Evolutionary conservation across 2,113 vertebrate genomes (phyloP).

Genomic region (Psilopogon haemacephalus): DNA sequence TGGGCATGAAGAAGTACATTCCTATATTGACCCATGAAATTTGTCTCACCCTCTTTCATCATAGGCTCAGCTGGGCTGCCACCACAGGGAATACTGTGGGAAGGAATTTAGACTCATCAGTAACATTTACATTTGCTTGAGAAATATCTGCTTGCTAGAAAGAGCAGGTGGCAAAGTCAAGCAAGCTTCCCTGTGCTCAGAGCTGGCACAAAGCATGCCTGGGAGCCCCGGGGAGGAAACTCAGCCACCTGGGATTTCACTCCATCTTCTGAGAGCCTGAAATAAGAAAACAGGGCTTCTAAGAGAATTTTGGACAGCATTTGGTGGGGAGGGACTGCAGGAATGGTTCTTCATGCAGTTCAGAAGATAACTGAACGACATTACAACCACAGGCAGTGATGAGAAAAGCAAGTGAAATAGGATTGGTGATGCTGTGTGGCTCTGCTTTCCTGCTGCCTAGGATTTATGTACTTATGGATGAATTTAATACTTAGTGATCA

Average conservation of each 20-base stretch:
- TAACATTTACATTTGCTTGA: neutral
- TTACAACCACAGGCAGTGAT: neutral
- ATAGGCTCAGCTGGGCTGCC: neutral
- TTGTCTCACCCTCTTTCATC: neutral
- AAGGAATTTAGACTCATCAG: rapidly evolving
- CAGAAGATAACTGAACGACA: neutral
- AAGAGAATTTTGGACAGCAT: neutral
- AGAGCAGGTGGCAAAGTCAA: neutral
- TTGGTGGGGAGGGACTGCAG: neutral
- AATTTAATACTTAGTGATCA: conserved; percentile 65
- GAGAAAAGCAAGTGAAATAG: conserved; percentile 4
- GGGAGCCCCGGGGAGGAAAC: neutral
- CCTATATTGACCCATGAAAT: neutral
- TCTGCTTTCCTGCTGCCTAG: conserved; percentile 22
- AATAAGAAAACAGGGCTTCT: neutral
- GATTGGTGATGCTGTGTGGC: neutral
- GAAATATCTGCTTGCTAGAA: neutral
- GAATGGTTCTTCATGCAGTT: neutral
- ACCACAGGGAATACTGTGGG: rapidly evolving
- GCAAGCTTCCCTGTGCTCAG: neutral
- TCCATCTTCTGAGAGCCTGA: neutral
- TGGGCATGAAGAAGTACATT: neutral
- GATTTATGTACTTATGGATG: conserved; percentile 62
- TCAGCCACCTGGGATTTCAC: neutral
- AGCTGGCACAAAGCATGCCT: neutral